Base-by-base conservation (phyloP, 2,888 invertebrate species). In the Agrenia bidenticulata region DNA sequence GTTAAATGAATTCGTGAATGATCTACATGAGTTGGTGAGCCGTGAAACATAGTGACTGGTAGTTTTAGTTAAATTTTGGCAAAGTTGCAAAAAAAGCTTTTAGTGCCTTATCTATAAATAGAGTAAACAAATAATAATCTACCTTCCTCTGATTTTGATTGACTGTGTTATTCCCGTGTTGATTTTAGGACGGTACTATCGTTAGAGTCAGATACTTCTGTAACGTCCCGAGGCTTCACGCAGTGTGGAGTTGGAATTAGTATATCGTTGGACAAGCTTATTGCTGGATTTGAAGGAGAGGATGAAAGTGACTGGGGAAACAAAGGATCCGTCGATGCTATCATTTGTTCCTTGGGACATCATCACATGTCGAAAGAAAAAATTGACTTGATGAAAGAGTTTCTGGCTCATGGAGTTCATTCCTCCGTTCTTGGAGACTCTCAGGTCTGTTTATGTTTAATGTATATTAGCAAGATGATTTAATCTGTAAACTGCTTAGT, bases 201-300 rank as follows among this genome's bases (percentile, higher is more conserved):
- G 26, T 37, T 63, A n/a, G 58, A 60, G 58, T 19, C 23, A 26
- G 41, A 58, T 58, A 23, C 15, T 15, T 58, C 39, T 17, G 24
- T 4, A 7, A 39, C 24, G 13, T 61, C 72, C 15, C 69, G 67
- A 32, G 80, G 81, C 56, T 75, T 77, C 1, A 78, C 78, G 32
- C 85, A 85, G 73, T 83, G 82, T 37, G 92, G 90, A 0, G 90
- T 89, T 0, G 94, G 95, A 0, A 86, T 94, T 72, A 92, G 93
- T 2, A 85, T 95, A 77, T 90, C 89, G 0, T 80, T 94, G 66
- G 94, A 95, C 77, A 86, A 77, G 82, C 94, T 74, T 11, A 65
- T 73, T 77, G 71, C 70, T 5, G 73, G 65, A 7, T 56, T 64
- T 45, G 71, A 75, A 7, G 60, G 49, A 21, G 68, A 71, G 24